Evolutionary conservation across 1,140 invertebrate genomes (phyloP).

Genomic region (Drosophila nigrodunni): DNA sequence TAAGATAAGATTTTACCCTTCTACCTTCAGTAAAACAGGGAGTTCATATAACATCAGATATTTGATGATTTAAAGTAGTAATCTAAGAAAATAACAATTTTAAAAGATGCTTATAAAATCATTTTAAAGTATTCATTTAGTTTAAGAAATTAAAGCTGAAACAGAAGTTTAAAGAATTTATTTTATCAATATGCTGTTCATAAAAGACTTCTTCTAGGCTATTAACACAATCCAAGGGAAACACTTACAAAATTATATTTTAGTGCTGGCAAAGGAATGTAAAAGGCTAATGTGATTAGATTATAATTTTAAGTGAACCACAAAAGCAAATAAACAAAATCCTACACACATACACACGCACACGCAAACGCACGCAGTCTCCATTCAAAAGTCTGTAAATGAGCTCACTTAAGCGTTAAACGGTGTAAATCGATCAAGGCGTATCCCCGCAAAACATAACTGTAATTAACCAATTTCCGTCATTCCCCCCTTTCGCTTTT

Average conservation of each 20-base stretch:
- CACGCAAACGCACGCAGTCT: slow-evolving; percentile 1
- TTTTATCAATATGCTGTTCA: too few species aligned
- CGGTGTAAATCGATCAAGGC: slow-evolving; percentile 75
- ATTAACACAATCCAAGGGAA: slow-evolving; percentile 29
- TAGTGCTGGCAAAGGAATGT: background rate
- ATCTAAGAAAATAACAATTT: too few species aligned
- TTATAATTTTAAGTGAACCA: slow-evolving; percentile 1
- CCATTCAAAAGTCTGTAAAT: slow-evolving; percentile 45
- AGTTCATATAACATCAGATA: too few species aligned
- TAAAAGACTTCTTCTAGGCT: too few species aligned
- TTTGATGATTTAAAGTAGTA: too few species aligned
- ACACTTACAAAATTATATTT: slow-evolving; percentile 14
- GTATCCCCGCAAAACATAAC: slow-evolving; percentile 66
- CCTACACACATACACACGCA: background rate
- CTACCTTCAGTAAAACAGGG: too few species aligned
- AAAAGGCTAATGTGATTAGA: background rate
- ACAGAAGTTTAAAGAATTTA: too few species aligned
- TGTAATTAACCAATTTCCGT: slow-evolving; percentile 75
- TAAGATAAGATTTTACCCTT: too few species aligned
- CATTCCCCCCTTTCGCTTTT: slow-evolving; percentile 19
- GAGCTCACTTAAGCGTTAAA: slow-evolving; percentile 72
- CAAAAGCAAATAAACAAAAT: slow-evolving; percentile 2
- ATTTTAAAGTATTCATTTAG: too few species aligned
- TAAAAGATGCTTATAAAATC: background rate
- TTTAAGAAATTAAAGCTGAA: too few species aligned